These are phyloP conservation scores for Heterohyrax brucei DNA, from an alignment of 2,797 vertebrate genomes.

Conservation along the genomic window DNA sequence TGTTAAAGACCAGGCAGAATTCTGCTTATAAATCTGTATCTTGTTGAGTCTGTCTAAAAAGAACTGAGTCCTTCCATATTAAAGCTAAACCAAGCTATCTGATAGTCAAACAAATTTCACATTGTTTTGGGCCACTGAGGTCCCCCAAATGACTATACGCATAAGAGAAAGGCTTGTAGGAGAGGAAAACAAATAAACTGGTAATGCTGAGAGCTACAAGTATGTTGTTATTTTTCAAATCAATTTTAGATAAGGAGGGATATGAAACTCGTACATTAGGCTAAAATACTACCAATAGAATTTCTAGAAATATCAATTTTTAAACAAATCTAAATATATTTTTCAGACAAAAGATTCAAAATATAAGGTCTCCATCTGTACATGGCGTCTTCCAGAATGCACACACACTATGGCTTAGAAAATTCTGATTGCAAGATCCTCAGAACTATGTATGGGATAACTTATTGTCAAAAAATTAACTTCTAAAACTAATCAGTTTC, in stretches of 20 bases:
- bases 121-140: too few relatives aligned
- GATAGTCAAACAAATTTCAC: not conserved
- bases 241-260: not conserved
- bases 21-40: not conserved
- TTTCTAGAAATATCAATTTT: constrained; percentile 5
- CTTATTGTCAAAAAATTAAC: not conserved
- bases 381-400: not conserved
- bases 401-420: not conserved
- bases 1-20: not conserved
- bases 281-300: not conserved
- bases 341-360: constrained; percentile 1
- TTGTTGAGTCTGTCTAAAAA: not conserved
- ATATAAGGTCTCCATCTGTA: not conserved
- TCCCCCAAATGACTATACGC: not conserved
- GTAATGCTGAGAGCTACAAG: constrained; percentile 10
- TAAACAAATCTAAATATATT: constrained; percentile 13
- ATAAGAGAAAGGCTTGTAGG: not conserved
- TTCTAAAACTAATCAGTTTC: not conserved
- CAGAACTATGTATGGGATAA: not conserved
- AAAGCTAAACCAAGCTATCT: constrained; percentile 3
- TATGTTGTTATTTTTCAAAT: not conserved
- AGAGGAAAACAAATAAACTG: not conserved
- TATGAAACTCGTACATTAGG: not conserved
- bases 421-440: not conserved
- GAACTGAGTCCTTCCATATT: not conserved